Evolutionary conservation across 2,888 invertebrate genomes (phyloP).

Genomic region (Metacarcinus magister): DNA sequence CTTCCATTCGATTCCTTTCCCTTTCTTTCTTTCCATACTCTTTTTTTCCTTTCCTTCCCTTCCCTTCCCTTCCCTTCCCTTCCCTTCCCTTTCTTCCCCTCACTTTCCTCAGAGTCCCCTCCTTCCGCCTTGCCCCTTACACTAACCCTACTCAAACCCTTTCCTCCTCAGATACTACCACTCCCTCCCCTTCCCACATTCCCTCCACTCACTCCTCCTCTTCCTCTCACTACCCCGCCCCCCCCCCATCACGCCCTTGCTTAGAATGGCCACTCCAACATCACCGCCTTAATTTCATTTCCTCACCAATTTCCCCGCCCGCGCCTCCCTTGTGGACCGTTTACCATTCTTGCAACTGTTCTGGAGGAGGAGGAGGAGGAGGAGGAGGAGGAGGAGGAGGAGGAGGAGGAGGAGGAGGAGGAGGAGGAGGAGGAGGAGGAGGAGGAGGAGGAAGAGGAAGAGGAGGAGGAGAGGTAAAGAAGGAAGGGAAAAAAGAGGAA

Average conservation of each 20-base stretch:
- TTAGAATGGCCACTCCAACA: conserved; percentile 21
- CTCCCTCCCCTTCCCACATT: neutral
- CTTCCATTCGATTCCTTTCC: neutral
- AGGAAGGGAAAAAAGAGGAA: neutral
- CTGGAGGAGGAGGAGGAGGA: neutral
- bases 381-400: neutral
- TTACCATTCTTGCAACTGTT: neutral
- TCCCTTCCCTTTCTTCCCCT: neutral
- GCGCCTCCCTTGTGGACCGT: neutral
- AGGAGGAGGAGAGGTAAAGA: neutral
- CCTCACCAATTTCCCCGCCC: neutral
- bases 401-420: neutral
- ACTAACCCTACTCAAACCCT: too few relatives aligned
- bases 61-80: neutral
- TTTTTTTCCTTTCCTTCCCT: neutral
- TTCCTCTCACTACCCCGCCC: neutral
- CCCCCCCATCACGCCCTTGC: neutral
- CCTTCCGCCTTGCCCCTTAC: neutral
- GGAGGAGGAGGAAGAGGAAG: neutral
- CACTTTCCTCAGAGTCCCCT: neutral
- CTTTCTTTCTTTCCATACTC: neutral
- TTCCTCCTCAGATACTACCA: too few relatives aligned
- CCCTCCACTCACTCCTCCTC: neutral
- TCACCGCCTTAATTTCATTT: conserved; percentile 35
- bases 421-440: neutral